Evolutionary conservation across 2,888 invertebrate genomes (phyloP).

Genomic region (Caenorhabditis angaria): DNA sequence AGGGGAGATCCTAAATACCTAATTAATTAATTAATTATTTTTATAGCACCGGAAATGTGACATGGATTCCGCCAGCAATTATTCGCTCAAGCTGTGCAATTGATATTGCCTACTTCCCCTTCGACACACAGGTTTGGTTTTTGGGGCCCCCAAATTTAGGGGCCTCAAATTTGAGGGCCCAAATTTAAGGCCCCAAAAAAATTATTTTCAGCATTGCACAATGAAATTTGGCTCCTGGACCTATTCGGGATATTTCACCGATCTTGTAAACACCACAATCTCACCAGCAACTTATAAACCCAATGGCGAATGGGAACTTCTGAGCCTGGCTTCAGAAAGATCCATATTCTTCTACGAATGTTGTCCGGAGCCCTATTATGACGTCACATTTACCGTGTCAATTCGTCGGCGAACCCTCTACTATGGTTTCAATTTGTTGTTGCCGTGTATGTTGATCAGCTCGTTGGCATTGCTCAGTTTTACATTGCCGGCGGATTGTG

Average conservation of each 20-base stretch:
- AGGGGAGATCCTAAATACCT: not conserved
- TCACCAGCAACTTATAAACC: constrained; percentile 76
- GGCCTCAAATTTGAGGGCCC: too few species aligned
- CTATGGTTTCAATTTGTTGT: constrained; percentile 89
- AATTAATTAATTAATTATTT: constrained; percentile 48
- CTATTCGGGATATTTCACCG: constrained; percentile 73
- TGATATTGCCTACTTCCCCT: constrained; percentile 64
- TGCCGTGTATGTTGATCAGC: constrained; percentile 97
- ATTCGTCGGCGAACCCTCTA: constrained; percentile 78
- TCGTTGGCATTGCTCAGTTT: constrained; percentile 98
- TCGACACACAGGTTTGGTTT: constrained; percentile 53
- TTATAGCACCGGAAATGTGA: constrained; percentile 58
- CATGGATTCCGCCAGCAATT: constrained; percentile 67
- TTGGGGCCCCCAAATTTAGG: not conserved
- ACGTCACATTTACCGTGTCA: constrained; percentile 94
- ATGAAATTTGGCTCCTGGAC: constrained; percentile 95
- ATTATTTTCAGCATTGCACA: constrained; percentile 77
- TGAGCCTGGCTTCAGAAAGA: constrained; percentile 72
- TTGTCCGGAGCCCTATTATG: constrained; percentile 77
- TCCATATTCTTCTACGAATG: constrained; percentile 70
- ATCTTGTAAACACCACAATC: constrained; percentile 73
- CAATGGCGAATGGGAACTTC: constrained; percentile 77
- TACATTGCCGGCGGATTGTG: constrained; percentile 97
- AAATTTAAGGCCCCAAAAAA: too few species aligned
- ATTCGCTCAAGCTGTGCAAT: constrained; percentile 61